These are phyloP conservation scores for Vidua chalybeata DNA, from an alignment of 2,113 vertebrate genomes.

Conservation along the genomic window DNA sequence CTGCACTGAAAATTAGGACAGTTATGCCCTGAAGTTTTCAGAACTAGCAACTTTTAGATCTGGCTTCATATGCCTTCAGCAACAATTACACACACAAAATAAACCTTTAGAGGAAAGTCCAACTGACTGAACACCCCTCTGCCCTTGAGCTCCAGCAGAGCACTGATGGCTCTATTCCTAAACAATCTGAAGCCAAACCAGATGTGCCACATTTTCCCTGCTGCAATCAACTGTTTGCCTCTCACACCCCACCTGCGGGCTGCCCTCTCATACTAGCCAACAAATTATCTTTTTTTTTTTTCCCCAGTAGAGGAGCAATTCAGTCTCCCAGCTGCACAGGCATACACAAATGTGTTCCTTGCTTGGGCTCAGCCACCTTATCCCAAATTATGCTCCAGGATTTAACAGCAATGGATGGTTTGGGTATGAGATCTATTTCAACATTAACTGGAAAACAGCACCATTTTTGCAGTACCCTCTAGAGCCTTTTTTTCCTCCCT, in stretches of 20 bases:
- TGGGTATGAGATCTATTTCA: neutral
- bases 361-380: neutral
- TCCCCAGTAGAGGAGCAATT: neutral
- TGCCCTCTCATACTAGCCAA: neutral
- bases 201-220: neutral
- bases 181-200: neutral
- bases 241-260: neutral
- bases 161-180: neutral
- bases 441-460: neutral
- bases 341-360: neutral
- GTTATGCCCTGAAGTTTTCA: neutral
- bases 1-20: neutral
- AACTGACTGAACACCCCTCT: neutral
- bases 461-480: neutral
- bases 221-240: neutral
- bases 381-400: neutral
- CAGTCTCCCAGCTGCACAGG: neutral
- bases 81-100: neutral
- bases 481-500: neutral
- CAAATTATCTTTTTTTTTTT: neutral
- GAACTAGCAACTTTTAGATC: neutral
- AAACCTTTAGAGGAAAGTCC: neutral
- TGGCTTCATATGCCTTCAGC: neutral
- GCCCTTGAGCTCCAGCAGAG: neutral
- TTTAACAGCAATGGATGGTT: neutral